A percentile compares a stretch with the other conserved stretches of the same genome.
Conservation (phyloP, 2,797 vertebrate genomes). For the Gastrophryne carolinensis region DNA sequence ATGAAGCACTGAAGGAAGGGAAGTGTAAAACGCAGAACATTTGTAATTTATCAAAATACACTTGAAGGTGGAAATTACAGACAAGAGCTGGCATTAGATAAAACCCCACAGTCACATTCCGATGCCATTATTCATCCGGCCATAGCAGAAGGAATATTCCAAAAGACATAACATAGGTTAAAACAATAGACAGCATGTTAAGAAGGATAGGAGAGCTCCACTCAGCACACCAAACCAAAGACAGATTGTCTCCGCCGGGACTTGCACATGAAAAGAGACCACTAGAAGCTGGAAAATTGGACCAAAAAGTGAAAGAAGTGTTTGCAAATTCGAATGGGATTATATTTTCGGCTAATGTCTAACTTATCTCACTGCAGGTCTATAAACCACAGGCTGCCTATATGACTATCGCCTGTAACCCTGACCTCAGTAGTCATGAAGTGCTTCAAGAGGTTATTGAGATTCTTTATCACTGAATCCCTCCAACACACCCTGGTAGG, state of each 20-base stretch:
- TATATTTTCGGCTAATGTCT: too few relatives aligned
- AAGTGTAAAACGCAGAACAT: slow-evolving; percentile 28
- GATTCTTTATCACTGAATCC: too few relatives aligned
- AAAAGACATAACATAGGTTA: slow-evolving; percentile 50
- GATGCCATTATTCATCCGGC: slow-evolving; percentile 38
- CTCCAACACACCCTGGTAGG: too few relatives aligned
- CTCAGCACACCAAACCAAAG: slow-evolving; percentile 29
- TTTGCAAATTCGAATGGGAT: too few relatives aligned
- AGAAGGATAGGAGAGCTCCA: not conserved
- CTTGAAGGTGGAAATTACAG: slow-evolving; percentile 45
- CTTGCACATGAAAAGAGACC: too few relatives aligned
- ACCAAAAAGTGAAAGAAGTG: too few relatives aligned
- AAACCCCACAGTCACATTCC: slow-evolving; percentile 46
- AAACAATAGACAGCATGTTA: slow-evolving; percentile 45
- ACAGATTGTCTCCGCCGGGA: slow-evolving; percentile 26
- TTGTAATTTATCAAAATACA: slow-evolving; percentile 50
- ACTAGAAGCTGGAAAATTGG: too few relatives aligned
- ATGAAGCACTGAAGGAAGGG: slow-evolving; percentile 16
- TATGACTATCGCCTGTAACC: too few relatives aligned
- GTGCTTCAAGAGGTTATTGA: too few relatives aligned
- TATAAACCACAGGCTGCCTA: too few relatives aligned
- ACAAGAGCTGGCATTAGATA: slow-evolving; percentile 44
- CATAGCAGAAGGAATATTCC: slow-evolving; percentile 36
- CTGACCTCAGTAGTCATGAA: too few relatives aligned
- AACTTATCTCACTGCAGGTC: too few relatives aligned